Conservation (phyloP, 1,140 invertebrate genomes). For the Drosophila novamexicana region DNA sequence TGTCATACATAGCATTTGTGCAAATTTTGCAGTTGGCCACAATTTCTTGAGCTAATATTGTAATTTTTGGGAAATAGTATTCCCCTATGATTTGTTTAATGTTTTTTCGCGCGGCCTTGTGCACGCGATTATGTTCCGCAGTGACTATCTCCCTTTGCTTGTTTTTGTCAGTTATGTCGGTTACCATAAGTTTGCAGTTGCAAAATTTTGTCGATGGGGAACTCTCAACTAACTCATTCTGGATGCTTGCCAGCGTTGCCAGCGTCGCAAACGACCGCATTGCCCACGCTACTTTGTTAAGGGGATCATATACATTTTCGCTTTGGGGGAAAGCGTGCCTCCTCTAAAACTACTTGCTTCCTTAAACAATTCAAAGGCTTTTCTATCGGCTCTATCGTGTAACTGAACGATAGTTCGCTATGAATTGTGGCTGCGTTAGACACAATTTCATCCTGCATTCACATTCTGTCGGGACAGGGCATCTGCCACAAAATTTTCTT, state of each 20-base stretch:
- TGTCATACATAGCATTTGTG: slow-evolving; percentile 20
- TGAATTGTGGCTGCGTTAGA: slow-evolving; percentile 1
- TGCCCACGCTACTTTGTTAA: not conserved
- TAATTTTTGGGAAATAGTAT: slow-evolving; percentile 21
- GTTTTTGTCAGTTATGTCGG: not conserved
- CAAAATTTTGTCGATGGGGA: slow-evolving; percentile 1
- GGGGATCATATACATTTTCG: no score
- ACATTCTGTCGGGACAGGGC: no score
- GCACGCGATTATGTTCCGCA: slow-evolving; percentile 3
- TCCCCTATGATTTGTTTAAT: not conserved
- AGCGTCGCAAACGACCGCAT: not conserved
- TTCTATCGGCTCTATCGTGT: not conserved
- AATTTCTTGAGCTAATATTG: no score
- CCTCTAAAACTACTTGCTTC: not conserved
- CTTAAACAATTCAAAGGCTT: not conserved
- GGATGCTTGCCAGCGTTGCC: not conserved
- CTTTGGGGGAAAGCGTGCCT: not conserved
- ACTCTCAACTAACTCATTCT: not conserved
- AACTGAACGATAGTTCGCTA: not conserved
- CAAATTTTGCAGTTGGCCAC: slow-evolving; percentile 22
- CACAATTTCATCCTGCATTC: no score
- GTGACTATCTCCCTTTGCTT: not conserved
- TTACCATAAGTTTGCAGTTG: slow-evolving; percentile 4
- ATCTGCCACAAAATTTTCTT: no score
- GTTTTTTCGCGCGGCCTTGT: slow-evolving; percentile 3